phyloP scores from a whole-genome alignment of 2,888 invertebrate genomes.

The Sinopyrophorus schimmeli region DNA sequence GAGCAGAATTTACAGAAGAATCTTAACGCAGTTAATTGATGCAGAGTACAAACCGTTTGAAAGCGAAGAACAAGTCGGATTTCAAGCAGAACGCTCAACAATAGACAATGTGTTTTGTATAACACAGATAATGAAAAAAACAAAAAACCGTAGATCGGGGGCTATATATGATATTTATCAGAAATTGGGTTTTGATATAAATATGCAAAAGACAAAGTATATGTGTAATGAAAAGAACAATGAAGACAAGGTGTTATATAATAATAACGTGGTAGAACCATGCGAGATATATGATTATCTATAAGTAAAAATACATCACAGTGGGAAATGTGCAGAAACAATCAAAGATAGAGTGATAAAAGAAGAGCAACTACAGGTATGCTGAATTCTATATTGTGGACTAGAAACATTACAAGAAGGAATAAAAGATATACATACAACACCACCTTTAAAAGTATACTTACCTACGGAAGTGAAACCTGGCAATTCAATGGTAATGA shows the following conservation, averaged over 20 bases:
- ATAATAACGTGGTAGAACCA: neutral
- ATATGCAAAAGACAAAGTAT: no score
- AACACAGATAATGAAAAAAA: constrained; percentile 1
- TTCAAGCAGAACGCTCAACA: neutral
- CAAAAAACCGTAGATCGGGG: neutral
- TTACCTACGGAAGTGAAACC: neutral
- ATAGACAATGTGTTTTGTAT: neutral
- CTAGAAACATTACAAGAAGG: neutral
- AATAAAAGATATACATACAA: neutral
- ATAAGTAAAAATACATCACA: no score
- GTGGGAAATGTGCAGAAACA: neutral
- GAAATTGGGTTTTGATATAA: neutral
- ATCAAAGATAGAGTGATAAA: neutral
- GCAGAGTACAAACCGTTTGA: neutral
- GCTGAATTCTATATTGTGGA: neutral
- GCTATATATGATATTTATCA: neutral
- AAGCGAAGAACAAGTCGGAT: constrained; percentile 1
- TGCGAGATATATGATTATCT: neutral
- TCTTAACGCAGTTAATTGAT: neutral
- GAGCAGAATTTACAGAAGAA: no score
- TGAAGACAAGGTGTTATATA: no score
- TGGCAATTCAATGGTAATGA: neutral
- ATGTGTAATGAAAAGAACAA: no score
- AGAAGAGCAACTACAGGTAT: neutral
- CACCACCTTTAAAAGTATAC: neutral